Evolutionary conservation across 35 echinoderm and acorn worm species (phyloP), one percentile per base, ranked within the genome.

Genomic region (Strongylocentrotus purpuratus): DNA sequence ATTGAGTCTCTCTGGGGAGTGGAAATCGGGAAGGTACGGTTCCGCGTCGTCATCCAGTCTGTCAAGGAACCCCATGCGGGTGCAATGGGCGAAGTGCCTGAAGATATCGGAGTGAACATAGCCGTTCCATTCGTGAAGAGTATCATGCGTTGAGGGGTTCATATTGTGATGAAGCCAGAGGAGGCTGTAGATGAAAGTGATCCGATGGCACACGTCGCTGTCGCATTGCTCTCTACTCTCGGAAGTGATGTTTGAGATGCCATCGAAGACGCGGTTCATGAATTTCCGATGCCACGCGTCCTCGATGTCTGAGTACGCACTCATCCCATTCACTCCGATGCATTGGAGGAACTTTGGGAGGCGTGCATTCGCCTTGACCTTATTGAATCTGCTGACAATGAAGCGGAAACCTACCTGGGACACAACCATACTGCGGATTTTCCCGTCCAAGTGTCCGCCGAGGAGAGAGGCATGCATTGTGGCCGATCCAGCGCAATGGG

Each of bases 381-480:
- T 85, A 59, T 94, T 97, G 15, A 96, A 92, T 71, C 88, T 94
- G 33, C 87, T 70, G 7, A 87, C 86, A 45, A 93, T 46, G 32
- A 95, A 86, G 14, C 93, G 94, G 61, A 95, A 95, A 31, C 95
- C 97, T 11, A 94, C 94, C 92, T 97, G 97, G 31, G 97, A 97
- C 3, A 94, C 55, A 25, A 97, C 91, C 33, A 96, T 87, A 32
- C 97, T 92, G 32, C 97, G 92, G 33, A 97, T 93, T 52, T 97
- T 97, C n/a, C 97, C 97, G 46, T 96, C 87, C 33, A 97, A 87
- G 55, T 97, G 95, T 32, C 96, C 96, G 35, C 94, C 93, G n/a
- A 97, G 55, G 4, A 97, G 93, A 33, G 59, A 96, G 4, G 97
- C 91, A 46, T 87, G 95, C 61, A 96, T 94, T 7, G 94, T 25